Evolutionary conservation across 2,113 vertebrate genomes (phyloP), one percentile per base, ranked within the genome.

Genomic region (Syngnathoides biaculeatus): DNA sequence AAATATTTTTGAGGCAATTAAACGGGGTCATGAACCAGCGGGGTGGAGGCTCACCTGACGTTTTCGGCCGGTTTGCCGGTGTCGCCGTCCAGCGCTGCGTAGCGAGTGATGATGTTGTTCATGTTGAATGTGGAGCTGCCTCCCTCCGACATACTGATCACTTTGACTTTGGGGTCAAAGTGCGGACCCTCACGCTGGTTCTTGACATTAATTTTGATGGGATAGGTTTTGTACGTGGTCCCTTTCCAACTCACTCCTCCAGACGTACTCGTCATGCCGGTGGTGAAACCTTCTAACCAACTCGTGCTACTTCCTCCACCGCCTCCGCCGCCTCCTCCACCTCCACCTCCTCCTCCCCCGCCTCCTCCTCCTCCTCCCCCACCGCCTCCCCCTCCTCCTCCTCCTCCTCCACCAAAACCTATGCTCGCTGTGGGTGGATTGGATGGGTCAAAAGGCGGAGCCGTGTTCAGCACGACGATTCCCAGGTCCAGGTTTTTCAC

Each of bases 21-120:
- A 35, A 35, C 6, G 30, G 6, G 30, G 30, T 6, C 4, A 35
- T 35, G 30, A 35, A 2, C 30, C 30, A 35, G 4, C 2, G 22
- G 40, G 47, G 20, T 15, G 5, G 24, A 17, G 14, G 83, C 90
- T 75, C 30, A 99, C 96, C 89, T 90, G 84, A 98, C 93, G 10
- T 94, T 93, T 26, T 90, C 57, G 35, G 96, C 95, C 47, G 79
- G 71, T 76, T 77, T 63, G 24, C 92, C 87, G 2, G 94, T 96
- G 84, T 99, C 97, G 59, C 84, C 69, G 81, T 98, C 94, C 0
- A 84, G 68, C 69, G 95, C 96, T 48, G 82, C 79, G 65, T 95
- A 94, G 0, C 7, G 83, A 68, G 82, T 90, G 27, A 98, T 52
- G 2, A 91, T 39, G 3, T 91, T 78, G 0, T 75, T 19, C 22